Percentiles rank a stretch among this genome's conserved stretches.
Evolutionary conservation across 2,888 invertebrate genomes (phyloP).

Genomic region (Sturmia bella): DNA sequence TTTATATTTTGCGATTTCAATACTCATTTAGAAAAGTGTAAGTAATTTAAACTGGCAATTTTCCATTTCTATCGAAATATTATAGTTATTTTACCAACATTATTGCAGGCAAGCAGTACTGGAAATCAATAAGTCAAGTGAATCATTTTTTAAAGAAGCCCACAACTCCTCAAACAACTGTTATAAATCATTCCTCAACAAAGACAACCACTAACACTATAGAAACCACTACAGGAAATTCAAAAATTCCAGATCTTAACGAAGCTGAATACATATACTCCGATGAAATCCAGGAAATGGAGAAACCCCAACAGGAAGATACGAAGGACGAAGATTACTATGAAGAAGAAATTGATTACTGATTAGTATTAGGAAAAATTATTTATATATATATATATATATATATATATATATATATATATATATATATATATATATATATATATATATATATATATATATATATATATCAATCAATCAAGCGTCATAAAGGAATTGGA

Average conservation of each 20-base stretch:
- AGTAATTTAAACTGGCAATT: slow-evolving; percentile 52
- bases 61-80: no score
- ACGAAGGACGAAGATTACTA: neutral
- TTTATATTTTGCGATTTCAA: slow-evolving; percentile 76
- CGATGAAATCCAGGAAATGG: slow-evolving; percentile 1
- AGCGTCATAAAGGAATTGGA: no score
- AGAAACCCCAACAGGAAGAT: neutral
- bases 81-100: neutral
- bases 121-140: neutral
- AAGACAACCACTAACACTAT: neutral
- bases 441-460: no score
- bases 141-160: slow-evolving; percentile 4
- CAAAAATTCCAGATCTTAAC: neutral
- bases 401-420: no score
- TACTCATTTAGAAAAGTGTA: slow-evolving; percentile 72
- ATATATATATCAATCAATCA: no score
- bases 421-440: no score
- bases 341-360: neutral
- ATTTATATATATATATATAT: no score
- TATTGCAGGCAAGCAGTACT: slow-evolving; percentile 39
- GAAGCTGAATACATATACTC: slow-evolving; percentile 9
- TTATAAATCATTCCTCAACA: neutral
- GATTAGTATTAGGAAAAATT: no score
- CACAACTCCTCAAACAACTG: neutral
- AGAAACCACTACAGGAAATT: slow-evolving; percentile 4